Evolutionary conservation across 2,797 vertebrate species (phyloP), one percentile per base, ranked within the genome.

Genomic region (Melanotaenia pygmaea): DNA sequence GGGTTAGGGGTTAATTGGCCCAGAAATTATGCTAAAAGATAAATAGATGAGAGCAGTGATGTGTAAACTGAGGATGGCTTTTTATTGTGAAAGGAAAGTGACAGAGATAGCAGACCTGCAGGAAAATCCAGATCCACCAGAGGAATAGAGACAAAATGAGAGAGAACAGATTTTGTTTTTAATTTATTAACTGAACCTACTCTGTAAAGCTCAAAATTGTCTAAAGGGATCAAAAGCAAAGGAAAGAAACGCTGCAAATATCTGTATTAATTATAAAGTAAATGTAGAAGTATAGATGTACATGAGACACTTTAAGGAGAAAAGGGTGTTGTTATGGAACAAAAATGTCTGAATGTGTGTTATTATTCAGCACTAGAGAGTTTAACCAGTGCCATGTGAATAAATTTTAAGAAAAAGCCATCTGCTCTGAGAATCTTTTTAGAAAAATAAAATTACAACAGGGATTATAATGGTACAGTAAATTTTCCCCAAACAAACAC

Each of bases 1-100:
- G 28, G 53, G 53, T 28, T 56, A 16, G 14, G 12, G 61, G 61
- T 18, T 47, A 18, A 50, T n/a, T 63, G 61, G 61, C 43, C 47
- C 18, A 30, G 43, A 47, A 63, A 63, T 50, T 28, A 50, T 45
- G 40, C 28, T 12, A 13, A 50, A 63, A 22, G 10, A 63, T n/a
- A 47, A 50, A 32, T 34, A 16, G 26, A 30, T 45, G 26, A 47
- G 8, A 56, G 40, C 60, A 22, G 38, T n/a, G 43, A 47, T 26
- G 24, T 56, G 53, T 26, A 56, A 56, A 56, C 24, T 56, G 12
- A 24, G 24, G 5, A 28, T 56, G 24, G 10, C 3, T 28, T 30
- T 63, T 63, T 30, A n/a, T 47, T 37, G 20, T 37, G 30, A 40
- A 32, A 18, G 28, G 34, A 18, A 47, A 47, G 11, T 34, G 5